Evolutionary conservation across 2,888 invertebrate genomes (phyloP).

Genomic region (Hemicrepidius hirtus): DNA sequence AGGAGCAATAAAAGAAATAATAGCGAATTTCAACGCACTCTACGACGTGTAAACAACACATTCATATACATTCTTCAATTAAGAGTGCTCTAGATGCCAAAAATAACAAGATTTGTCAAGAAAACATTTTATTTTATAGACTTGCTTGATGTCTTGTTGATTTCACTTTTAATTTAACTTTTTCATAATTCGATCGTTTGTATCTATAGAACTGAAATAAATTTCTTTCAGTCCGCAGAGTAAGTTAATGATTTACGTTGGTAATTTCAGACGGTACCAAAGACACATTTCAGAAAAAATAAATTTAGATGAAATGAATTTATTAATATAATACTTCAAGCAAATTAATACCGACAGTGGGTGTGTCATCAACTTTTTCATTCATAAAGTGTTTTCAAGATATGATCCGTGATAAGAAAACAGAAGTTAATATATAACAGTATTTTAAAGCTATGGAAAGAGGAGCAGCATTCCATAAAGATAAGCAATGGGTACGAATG

Average conservation of each 20-base stretch:
- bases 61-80: conserved; percentile 58
- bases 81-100: conserved; percentile 54
- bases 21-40: conserved; percentile 55
- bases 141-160: conserved; percentile 32
- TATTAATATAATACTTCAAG: too few species aligned
- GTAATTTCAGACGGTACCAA: too few species aligned
- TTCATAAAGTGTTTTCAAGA: too few species aligned
- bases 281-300: too few species aligned
- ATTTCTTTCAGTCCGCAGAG: not conserved
- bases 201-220: not conserved
- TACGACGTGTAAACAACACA: conserved; percentile 55
- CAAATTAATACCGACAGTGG: too few species aligned
- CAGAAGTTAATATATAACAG: too few species aligned
- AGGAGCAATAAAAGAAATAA: conserved; percentile 53
- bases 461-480: too few species aligned
- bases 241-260: not conserved
- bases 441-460: too few species aligned
- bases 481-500: too few species aligned
- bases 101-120: conserved; percentile 58
- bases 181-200: conserved; percentile 19
- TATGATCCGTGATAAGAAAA: too few species aligned
- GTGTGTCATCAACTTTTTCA: too few species aligned
- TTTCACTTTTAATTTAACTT: conserved; percentile 40
- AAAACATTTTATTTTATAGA: conserved; percentile 53
- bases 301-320: too few species aligned